Conservation (phyloP, 2,888 invertebrate species). For the Cheilosia grossa region DNA sequence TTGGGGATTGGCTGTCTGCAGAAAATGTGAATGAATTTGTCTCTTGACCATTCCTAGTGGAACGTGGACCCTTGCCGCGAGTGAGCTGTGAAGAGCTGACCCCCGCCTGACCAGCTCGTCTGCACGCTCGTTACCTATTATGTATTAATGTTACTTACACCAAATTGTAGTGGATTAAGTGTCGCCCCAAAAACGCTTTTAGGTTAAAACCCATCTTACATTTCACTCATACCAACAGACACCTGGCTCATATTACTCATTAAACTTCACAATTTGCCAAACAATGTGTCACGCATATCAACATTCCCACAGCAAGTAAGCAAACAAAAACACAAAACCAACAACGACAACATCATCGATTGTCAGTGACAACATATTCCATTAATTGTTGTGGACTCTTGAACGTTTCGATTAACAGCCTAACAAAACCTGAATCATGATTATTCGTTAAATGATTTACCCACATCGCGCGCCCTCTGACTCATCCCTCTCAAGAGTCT, state of each 20-base stretch:
- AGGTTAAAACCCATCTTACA: background rate
- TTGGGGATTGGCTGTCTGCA: no score
- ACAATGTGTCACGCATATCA: conserved; percentile 16
- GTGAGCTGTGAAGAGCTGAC: no score
- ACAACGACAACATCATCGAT: background rate
- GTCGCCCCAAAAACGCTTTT: no score
- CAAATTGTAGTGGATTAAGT: no score
- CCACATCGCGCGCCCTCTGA: conserved; percentile 18
- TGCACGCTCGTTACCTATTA: no score
- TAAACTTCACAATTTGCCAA: background rate
- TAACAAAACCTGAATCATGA: conserved; percentile 57
- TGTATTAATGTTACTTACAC: no score
- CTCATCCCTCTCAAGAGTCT: conserved; percentile 44
- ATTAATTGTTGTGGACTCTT: conserved; percentile 22
- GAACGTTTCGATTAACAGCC: conserved; percentile 21
- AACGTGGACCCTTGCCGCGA: no score
- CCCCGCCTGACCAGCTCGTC: no score
- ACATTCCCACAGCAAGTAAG: background rate
- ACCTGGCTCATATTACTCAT: conserved; percentile 1
- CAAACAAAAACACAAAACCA: conserved; percentile 21
- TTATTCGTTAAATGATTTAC: conserved; percentile 34
- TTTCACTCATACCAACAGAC: background rate
- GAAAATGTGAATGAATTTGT: no score
- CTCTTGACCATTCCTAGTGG: no score
- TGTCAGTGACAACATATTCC: conserved; percentile 14